Percentiles rank a stretch among this genome's conserved stretches.
These are phyloP conservation scores for cat (Felis catus) DNA, from an alignment of 2,113 vertebrate genomes.

Conservation along the genomic window F.catus_Fca126_mat1.0 CM031421.1:55665501-55666000, in stretches of 20 bases:
- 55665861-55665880: background rate
- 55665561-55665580: background rate
- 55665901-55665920: background rate
- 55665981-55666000: background rate
- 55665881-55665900: background rate
- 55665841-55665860: background rate
- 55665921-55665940: too few relatives aligned
- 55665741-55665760: background rate
- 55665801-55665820: background rate
- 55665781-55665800: background rate
- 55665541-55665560: background rate
- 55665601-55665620: background rate
- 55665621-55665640: too few relatives aligned
- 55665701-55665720: background rate
- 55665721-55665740: background rate
- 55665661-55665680: background rate
- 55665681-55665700: background rate
- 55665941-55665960: background rate
- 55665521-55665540: background rate
- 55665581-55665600: background rate
- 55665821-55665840: background rate
- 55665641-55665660: background rate
- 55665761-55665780: background rate
- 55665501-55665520: background rate
- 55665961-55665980: background rate